Conservation (phyloP, 1,140 invertebrate species). For the Whitmania pigra region DNA sequence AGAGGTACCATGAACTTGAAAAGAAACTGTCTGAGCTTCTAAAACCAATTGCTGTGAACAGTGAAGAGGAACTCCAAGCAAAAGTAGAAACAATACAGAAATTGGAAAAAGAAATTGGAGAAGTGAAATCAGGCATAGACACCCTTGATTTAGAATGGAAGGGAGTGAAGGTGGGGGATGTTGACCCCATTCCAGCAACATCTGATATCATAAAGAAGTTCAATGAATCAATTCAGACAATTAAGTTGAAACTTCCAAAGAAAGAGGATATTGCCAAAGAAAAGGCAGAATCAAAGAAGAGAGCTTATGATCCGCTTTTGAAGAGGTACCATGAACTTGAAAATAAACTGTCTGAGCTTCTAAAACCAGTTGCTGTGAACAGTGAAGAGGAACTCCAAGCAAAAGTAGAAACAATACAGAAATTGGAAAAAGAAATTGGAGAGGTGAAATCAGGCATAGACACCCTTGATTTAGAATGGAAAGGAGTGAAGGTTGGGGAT, state of each 20-base stretch:
- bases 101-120: slow-evolving; percentile 6
- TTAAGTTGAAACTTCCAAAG: slow-evolving; percentile 1
- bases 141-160: background rate
- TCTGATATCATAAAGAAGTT: background rate
- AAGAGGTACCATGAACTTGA: background rate
- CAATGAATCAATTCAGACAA: background rate
- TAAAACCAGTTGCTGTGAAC: background rate
- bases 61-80: too few relatives aligned
- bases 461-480: background rate
- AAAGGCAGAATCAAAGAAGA: background rate
- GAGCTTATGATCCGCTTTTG: background rate
- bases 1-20: too few relatives aligned
- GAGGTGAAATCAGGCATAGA: background rate
- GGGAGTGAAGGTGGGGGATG: background rate
- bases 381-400: background rate
- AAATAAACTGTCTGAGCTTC: too few relatives aligned
- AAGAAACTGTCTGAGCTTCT: too few relatives aligned
- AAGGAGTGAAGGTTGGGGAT: background rate
- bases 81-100: background rate
- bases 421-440: background rate
- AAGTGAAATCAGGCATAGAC: background rate
- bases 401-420: background rate
- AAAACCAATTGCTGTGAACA: too few relatives aligned
- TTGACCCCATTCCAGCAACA: background rate
- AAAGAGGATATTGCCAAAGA: slow-evolving; percentile 3